phyloP scores from a whole-genome alignment of 2,797 vertebrate species.

The Melanotaenia pygmaea region DNA sequence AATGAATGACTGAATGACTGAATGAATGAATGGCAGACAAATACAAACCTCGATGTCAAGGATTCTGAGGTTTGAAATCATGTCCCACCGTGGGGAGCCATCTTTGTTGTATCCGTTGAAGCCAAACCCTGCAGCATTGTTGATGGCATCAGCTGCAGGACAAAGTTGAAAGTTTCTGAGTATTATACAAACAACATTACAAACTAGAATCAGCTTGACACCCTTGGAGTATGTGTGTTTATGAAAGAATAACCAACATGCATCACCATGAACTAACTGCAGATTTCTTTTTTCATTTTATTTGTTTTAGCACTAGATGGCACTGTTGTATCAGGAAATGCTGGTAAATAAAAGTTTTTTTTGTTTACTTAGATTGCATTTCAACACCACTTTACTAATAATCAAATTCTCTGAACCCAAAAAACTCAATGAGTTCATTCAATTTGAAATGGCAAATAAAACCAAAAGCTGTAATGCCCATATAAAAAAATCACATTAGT shows the following conservation, averaged over 20 bases:
- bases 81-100: constrained; percentile 91
- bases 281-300: background rate
- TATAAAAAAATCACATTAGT: background rate
- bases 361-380: constrained; percentile 9
- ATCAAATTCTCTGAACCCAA: background rate
- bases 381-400: constrained; percentile 26
- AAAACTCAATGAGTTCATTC: constrained; percentile 11
- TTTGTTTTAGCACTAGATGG: constrained; percentile 73
- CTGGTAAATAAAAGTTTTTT: background rate
- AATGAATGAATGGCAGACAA: background rate
- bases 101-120: constrained; percentile 95
- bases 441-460: constrained; percentile 6
- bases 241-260: constrained; percentile 36
- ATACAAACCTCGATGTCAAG: constrained; percentile 91
- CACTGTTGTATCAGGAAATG: constrained; percentile 46
- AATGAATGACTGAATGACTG: too few species aligned
- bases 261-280: constrained; percentile 19
- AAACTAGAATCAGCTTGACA: constrained; percentile 1
- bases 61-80: constrained; percentile 95
- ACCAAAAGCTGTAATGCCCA: background rate
- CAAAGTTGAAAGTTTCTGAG: constrained; percentile 39
- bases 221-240: background rate
- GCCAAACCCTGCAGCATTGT: constrained; percentile 97
- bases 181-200: background rate
- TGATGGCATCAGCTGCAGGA: constrained; percentile 93